Base-by-base conservation (phyloP, 2,888 invertebrate genomes). In the Dicyrtomina minuta region DNA sequence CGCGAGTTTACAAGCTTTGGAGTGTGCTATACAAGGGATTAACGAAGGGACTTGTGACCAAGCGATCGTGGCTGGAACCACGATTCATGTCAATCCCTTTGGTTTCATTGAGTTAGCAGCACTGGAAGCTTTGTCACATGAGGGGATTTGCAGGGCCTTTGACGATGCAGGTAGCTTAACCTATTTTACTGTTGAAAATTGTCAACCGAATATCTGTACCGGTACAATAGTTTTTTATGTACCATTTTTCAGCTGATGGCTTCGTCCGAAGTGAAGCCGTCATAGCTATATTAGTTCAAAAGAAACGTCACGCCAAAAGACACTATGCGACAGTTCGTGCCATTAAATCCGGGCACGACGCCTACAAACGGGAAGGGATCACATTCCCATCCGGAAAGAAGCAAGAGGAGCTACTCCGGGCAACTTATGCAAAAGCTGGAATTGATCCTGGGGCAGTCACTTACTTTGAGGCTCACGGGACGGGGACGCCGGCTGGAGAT, bases 401-500 rank as follows among this genome's bases (percentile, higher is more conserved):
- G 1, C 56, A 56, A 56, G 56, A 56, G 56, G 24, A 24, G 8
- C 17, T 56, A 5, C 33, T 56, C 2, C 26, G 33, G 13, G 8
- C 56, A 26, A 56, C 56, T 2, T 56, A 56, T 27, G 56, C 26
- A 15, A 26, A 56, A 13, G 56, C 56, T 12, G n/a, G n/a, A 2
- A 22, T 56, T 8, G 27, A 56, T 27, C 56, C 56, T 2, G 56
- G 27, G 3, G 17, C 56, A n/a, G 56, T 56, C 2, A 10, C 56
- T n/a, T 56, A 56, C 24, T 2, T 56, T 13, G 56, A 56, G 22
- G 56, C 56, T 15, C 56, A n/a, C n/a, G n/a, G n/a, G n/a, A n/a
- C n/a, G n/a, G n/a, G n/a, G n/a, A n/a, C n/a, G n/a, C n/a, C n/a
- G 1, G 56, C 17, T 6, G 56, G 56, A 2, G 98, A 98, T 84